Conservation (phyloP, 2,113 vertebrate genomes). For the Rhizomys pruinosus region DNA sequence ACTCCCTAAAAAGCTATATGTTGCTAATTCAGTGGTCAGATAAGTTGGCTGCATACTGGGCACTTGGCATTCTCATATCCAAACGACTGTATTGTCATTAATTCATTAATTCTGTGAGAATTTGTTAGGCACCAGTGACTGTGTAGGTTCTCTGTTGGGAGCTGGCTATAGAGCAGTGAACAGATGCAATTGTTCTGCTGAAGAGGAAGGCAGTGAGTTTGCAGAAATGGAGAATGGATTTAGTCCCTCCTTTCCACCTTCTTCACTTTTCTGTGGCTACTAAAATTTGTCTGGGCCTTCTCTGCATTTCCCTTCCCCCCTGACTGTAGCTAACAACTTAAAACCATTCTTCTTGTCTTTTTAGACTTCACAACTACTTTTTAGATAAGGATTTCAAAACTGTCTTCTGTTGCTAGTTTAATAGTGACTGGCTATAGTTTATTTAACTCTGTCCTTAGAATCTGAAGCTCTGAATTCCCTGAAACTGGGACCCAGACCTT, state of each 20-base stretch:
- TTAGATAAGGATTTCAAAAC: constrained; percentile 28
- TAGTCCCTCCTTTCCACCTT: not conserved
- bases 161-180: not conserved
- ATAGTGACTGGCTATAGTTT: not conserved
- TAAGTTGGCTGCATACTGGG: not conserved
- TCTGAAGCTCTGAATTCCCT: not conserved
- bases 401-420: not conserved
- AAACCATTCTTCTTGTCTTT: not conserved
- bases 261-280: not conserved
- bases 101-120: not conserved
- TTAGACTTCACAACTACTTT: not conserved
- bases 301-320: not conserved
- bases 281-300: not conserved
- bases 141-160: not conserved
- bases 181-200: not conserved
- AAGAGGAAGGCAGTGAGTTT: not conserved
- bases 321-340: not conserved
- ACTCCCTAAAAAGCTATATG: not conserved
- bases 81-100: not conserved
- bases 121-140: not conserved
- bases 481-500: not conserved
- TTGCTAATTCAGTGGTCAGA: not conserved
- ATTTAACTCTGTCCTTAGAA: not conserved
- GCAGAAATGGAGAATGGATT: not conserved
- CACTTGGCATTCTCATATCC: not conserved